A percentile compares a stretch with the other conserved stretches of the same genome.
phyloP scores from a whole-genome alignment of 2,113 vertebrate genomes.

The Isichthys henryi region DNA sequence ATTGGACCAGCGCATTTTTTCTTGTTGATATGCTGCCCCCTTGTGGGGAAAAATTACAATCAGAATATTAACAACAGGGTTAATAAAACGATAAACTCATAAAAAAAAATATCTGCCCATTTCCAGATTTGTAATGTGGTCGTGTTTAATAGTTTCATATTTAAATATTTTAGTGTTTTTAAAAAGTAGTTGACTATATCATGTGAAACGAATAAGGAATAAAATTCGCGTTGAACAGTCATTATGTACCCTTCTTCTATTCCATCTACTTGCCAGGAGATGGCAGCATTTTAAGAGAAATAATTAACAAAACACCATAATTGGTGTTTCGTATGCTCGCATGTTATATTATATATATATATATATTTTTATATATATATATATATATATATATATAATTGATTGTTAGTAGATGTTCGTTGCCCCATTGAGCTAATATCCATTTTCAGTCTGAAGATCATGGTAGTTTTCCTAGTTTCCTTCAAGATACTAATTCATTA shows the following conservation, averaged over 20 bases:
- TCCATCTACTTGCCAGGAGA: not conserved
- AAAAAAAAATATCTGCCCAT: not conserved
- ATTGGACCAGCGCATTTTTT: not conserved
- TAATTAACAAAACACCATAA: not conserved
- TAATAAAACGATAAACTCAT: not conserved
- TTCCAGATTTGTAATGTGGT: not conserved
- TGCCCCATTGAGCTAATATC: too few relatives aligned
- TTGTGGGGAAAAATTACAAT: not conserved
- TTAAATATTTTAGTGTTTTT: not conserved
- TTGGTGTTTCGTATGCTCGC: not conserved
- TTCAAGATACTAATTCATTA: not conserved
- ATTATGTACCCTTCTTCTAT: not conserved
- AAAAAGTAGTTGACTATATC: not conserved
- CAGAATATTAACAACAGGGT: not conserved
- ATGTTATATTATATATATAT: too few relatives aligned
- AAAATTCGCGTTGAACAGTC: not conserved
- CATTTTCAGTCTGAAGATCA: too few relatives aligned
- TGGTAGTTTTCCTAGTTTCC: too few relatives aligned
- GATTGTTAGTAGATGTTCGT: not conserved
- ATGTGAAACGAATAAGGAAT: not conserved
- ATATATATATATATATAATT: too few relatives aligned
- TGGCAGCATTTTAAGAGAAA: not conserved
- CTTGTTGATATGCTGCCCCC: not conserved
- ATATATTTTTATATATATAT: too few relatives aligned
- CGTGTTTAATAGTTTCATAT: not conserved